Base-by-base conservation (phyloP, 2,797 vertebrate genomes). In the Dipus sagitta region DNA sequence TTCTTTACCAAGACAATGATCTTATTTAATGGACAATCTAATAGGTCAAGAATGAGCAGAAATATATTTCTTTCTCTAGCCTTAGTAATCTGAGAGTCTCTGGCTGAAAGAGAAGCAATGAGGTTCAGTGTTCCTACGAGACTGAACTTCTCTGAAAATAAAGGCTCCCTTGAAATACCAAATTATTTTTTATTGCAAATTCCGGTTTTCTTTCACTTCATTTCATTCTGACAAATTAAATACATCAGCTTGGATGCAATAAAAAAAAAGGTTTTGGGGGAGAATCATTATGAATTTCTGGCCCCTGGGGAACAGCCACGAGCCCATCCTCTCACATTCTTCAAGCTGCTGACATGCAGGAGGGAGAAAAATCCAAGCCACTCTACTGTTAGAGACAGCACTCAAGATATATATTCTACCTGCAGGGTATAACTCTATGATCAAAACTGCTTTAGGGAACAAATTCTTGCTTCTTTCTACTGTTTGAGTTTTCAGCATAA, bases 121-220 rank as follows among this genome's bases (percentile, higher is more conserved):
- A 85, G 80, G 38, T 90, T 91, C 74, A 32, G 80, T 3, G n/a
- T 64, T 88, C 89, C 90, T 90, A 32, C 15, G 91, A 94, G 87
- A 90, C 64, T 32, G 30, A 30, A 91, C 70, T 87, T 88, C 87
- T 91, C 86, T 28, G 47, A 91, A 95, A 95, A 92, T 84, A 82
- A 93, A 94, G 64, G 18, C 65, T 95, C 64, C 94, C 60, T 7
- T 74, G 71, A 92, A 95, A 95, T 80, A 86, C 65, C 75, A 93
- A 94, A 94, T 95, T 92, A 96, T 95, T 97, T 97, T 93, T 92
- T 96, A 95, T 91, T 91, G 94, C 76, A 93, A 87, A 92, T 93
- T 93, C 88, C 91, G 90, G 85, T 94, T 95, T 95, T 58, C 92
- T 93, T 95, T 96, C 90, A 96, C 81, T 81, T 95, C 64, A 54